Base-by-base conservation (phyloP, 2,797 vertebrate genomes). In the Coregonus suidteri region DNA sequence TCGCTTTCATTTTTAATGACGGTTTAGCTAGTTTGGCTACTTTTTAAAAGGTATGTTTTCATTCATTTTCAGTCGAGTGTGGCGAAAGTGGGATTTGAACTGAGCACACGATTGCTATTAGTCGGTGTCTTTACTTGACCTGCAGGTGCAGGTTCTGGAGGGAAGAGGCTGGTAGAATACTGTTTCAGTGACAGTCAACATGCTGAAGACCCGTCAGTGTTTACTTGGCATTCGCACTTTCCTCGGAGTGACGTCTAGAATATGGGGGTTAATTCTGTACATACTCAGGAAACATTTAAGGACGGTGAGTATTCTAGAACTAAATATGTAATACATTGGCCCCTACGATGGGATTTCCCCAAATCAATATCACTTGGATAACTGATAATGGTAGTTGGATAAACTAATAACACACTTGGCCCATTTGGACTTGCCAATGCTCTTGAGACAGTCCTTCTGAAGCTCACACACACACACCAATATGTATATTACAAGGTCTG, bases 201-300 rank as follows among this genome's bases (percentile, higher is more conserved):
- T 94, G 94, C 90, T 95, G 86, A 93, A 93, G 89, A 94, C 93
- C 34, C 89, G 85, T 4, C 94, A 94, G 86, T 94, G 95, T 85
- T 89, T 95, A 86, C 88, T 95, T 75, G 93, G 94, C 80, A 91
- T 95, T 79, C 94, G 93, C 82, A 91, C 93, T 76, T 94, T 94
- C 87, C 88, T 95, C 81, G 91, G 93, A 77, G 91, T 94, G 82
- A 92, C 94, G 71, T 91, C 94, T 90, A 94, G 93, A 81, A 91
- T 95, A 73, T 95, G 94, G 94, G 93, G 94, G 83, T 94, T 95
- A 89, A 87, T 94, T 71, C 88, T 95, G 52, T 95, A 94, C 75
- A 85, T 95, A 74, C 91, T 95, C 84, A 90, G 94, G 83, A 94
- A 94, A 84, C 95, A 95, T 80, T 91, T 95, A 82, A 93, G 93